Base-by-base conservation (phyloP, 1,140 invertebrate species). In the Caenorhabditis tropicalis region DNA sequence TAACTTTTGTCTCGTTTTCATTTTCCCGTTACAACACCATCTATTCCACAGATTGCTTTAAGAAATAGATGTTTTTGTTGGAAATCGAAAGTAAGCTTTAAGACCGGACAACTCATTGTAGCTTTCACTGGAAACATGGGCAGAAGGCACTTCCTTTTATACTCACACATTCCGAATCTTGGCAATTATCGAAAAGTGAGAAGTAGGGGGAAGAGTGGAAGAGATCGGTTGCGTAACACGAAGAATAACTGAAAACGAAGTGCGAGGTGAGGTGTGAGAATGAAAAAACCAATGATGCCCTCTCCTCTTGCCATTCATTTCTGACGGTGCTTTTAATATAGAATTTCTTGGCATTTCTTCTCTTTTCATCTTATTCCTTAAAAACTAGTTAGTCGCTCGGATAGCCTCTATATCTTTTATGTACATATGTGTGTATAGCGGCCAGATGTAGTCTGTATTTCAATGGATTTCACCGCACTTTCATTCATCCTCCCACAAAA, bases 401-500 rank as follows among this genome's bases (percentile, higher is more conserved):
- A 74, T 74, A 74, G 36, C 65, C 65, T 74, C 65, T 74, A 74
- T 74, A 74, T 74, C 65, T 74, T 74, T 74, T 74, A 74, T 74
- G 65, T 74, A 74, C 65, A 74, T 74, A 74, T 74, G 65, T 74
- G 9, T 46, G 65, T 74, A 74, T 74, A 74, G 65, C 65, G 65
- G 58, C 27, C 65, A 39, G 36, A 43, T 43, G 65, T 74, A 74
- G 65, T 74, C 65, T 74, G 65, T 74, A 74, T 74, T 74, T 74
- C 65, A 74, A 74, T 74, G 65, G 65, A 74, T 74, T 74, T 74
- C 65, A 74, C 65, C 65, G 65, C 65, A 74, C 65, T 74, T 74
- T 74, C 65, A 74, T 74, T 74, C 21, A 29, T 74, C 65, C 65
- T 74, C 36, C 65, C 65, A 74, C 65, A 74, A 74, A 74, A 74